Conservation (phyloP, 2,113 vertebrate genomes). For the Caranx ignobilis region DNA sequence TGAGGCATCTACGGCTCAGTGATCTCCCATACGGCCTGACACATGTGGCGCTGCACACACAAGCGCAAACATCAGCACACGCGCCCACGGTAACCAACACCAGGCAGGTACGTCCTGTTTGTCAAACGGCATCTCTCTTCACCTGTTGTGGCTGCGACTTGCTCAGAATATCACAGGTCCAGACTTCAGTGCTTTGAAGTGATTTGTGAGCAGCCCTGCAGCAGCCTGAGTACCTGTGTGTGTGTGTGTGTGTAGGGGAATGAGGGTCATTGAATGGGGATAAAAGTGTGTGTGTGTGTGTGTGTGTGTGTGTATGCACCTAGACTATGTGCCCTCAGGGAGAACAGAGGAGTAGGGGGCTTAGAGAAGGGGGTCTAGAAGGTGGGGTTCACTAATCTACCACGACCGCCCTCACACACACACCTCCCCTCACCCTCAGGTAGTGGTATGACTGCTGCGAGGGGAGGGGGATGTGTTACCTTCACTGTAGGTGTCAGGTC, state of each 20-base stretch:
- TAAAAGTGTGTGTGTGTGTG: slow-evolving; percentile 16
- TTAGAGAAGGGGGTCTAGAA: slow-evolving; percentile 31
- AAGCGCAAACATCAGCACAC: slow-evolving; percentile 2
- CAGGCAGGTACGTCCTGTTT: neutral
- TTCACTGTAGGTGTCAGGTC: slow-evolving; percentile 31
- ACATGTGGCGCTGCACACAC: neutral
- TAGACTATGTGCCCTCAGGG: slow-evolving; percentile 50
- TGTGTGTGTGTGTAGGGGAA: slow-evolving; percentile 10
- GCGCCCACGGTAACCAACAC: neutral
- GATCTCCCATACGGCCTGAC: slow-evolving; percentile 15
- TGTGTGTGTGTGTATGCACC: slow-evolving; percentile 9
- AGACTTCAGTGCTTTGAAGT: slow-evolving; percentile 52
- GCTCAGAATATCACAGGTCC: slow-evolving; percentile 31
- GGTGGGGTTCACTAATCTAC: slow-evolving; percentile 44
- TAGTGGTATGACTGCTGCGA: neutral
- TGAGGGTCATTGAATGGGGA: slow-evolving; percentile 31
- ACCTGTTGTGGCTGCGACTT: slow-evolving; percentile 34
- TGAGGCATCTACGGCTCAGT: neutral
- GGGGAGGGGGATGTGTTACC: slow-evolving; percentile 20
- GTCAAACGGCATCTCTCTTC: slow-evolving; percentile 39
- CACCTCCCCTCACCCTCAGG: slow-evolving; percentile 31
- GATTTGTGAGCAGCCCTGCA: slow-evolving; percentile 42
- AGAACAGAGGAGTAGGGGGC: neutral
- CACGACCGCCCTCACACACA: neutral
- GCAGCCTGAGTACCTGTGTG: slow-evolving; percentile 17